Conservation (phyloP, 2,888 invertebrate genomes). For the Zeuzera pyrina region DNA sequence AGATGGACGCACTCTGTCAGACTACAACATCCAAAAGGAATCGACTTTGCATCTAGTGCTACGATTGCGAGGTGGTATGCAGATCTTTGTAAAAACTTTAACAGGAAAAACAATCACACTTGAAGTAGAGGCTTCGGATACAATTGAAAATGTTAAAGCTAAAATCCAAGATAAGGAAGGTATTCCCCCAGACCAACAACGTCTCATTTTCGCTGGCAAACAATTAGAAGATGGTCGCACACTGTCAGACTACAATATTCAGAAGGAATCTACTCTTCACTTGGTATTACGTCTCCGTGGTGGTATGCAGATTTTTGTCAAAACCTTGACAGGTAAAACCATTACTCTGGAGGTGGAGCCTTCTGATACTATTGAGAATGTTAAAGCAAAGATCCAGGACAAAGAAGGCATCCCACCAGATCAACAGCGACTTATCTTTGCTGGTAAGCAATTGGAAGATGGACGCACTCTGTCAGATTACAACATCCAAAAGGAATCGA, state of each 20-base stretch:
- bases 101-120: conserved; percentile 17
- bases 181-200: conserved; percentile 20
- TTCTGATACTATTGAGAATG: conserved; percentile 16
- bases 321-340: conserved; percentile 17
- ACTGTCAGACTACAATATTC: conserved; percentile 19
- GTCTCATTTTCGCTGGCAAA: conserved; percentile 19
- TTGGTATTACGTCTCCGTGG: conserved; percentile 15
- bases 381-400: conserved; percentile 17
- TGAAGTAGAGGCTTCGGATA: conserved; percentile 16
- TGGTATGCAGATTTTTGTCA: conserved; percentile 18
- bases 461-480: conserved; percentile 16
- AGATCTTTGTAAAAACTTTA: conserved; percentile 16
- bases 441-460: conserved; percentile 16
- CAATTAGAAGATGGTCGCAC: conserved; percentile 21
- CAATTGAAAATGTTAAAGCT: conserved; percentile 19
- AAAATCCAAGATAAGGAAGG: conserved; percentile 22
- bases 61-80: conserved; percentile 24
- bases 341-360: conserved; percentile 16
- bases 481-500: conserved; percentile 17
- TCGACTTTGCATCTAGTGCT: conserved; percentile 19
- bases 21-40: conserved; percentile 18
- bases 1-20: conserved; percentile 18
- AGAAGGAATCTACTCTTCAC: conserved; percentile 18
- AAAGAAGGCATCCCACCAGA: conserved; percentile 17
- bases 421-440: conserved; percentile 15